A percentile compares a stretch with the other conserved stretches of the same genome.
Evolutionary conservation across 2,113 vertebrate genomes (phyloP).

Genomic region (Clarias gariepinus): DNA sequence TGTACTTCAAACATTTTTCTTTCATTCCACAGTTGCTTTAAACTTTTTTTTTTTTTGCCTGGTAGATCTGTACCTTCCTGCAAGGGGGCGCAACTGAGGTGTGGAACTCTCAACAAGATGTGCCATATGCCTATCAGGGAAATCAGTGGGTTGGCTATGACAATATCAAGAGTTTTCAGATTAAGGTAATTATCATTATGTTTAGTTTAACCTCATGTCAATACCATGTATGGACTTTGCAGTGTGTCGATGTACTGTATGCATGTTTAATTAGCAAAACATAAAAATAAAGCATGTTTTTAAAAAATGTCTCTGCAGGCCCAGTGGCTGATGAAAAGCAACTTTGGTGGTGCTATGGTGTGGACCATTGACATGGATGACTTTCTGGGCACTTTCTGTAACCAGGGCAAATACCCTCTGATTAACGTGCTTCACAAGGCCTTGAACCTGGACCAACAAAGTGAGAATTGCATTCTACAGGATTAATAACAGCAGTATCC

Average conservation of each 20-base stretch:
- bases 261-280: background rate
- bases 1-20: background rate
- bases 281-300: background rate
- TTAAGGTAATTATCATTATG: constrained; percentile 64
- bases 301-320: constrained; percentile 54
- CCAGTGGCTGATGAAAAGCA: constrained; percentile 65
- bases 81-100: constrained; percentile 37
- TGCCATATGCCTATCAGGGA: constrained; percentile 74
- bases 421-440: constrained; percentile 61
- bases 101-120: constrained; percentile 67
- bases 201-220: background rate
- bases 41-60: background rate
- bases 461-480: constrained; percentile 8
- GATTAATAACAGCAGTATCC: background rate
- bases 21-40: background rate
- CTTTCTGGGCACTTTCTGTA: constrained; percentile 71
- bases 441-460: constrained; percentile 39
- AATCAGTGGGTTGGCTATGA: constrained; percentile 79
- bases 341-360: constrained; percentile 71
- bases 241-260: no score
- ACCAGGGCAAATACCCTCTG: constrained; percentile 68
- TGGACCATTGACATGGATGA: constrained; percentile 76
- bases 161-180: constrained; percentile 63
- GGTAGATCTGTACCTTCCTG: constrained; percentile 45
- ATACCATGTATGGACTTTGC: background rate